Percentiles rank a stretch among this genome's conserved stretches.
Conservation (phyloP, 1,140 invertebrate species). For the Nebria ingens region DNA sequence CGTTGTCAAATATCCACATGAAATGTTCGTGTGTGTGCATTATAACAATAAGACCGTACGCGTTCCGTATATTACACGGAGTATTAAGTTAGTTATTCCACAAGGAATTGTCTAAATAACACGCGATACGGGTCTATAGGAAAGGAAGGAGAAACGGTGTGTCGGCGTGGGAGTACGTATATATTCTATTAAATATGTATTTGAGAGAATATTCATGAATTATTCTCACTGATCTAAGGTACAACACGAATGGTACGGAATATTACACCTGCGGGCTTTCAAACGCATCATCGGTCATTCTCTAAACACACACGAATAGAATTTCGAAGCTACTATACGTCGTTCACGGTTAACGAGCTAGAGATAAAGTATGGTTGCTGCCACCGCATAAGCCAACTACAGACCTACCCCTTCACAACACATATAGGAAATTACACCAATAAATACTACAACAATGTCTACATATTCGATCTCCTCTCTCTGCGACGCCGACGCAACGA, state of each 20-base stretch:
- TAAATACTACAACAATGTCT: neutral
- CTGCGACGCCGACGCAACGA: too few relatives aligned
- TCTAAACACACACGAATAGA: neutral
- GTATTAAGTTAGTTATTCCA: constrained; percentile 3
- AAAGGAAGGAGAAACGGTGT: too few relatives aligned
- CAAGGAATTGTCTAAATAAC: constrained; percentile 5
- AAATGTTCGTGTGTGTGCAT: too few relatives aligned
- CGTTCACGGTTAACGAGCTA: neutral
- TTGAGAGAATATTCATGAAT: constrained; percentile 8
- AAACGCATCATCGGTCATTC: constrained; percentile 1
- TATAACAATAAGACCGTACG: too few relatives aligned
- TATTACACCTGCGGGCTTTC: neutral
- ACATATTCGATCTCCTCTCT: too few relatives aligned
- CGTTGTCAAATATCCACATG: too few relatives aligned
- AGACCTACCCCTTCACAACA: neutral
- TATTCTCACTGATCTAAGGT: neutral
- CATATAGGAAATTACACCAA: constrained; percentile 3
- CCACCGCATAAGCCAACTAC: neutral
- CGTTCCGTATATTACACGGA: neutral
- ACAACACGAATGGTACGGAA: neutral
- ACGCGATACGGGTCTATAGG: too few relatives aligned
- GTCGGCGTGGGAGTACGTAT: too few relatives aligned
- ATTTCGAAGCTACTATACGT: neutral
- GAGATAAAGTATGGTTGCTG: neutral
- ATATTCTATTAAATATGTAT: constrained; percentile 10